Base-by-base conservation (phyloP, 2,797 vertebrate species). In the Mormyrus proboscirostris region DNA sequence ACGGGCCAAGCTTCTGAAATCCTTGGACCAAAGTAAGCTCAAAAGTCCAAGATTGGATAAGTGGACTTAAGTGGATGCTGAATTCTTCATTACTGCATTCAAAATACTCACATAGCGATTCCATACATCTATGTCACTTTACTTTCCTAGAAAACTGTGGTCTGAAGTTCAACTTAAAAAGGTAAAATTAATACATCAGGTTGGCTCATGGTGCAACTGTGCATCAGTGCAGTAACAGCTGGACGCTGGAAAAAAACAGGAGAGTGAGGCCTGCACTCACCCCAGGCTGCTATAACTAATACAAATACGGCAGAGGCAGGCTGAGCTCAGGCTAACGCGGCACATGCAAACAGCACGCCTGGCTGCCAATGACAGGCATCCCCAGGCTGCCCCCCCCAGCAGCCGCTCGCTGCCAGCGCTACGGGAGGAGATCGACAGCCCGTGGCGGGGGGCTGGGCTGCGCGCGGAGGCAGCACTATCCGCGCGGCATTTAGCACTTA, bases 401-500 rank as follows among this genome's bases (percentile, higher is more conserved):
- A 33, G 33, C 50, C 49, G 19, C 29, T 83, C n/a, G 62, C 84
- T 83, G 82, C 59, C 22, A 55, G 59, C 83, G 38, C 29, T 50
- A 47, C 33, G 79, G 90, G 69, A 33, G 22, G 19, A 49, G 38
- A 29, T 5, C 55, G 86, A 73, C 73, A 85, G 55, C 38, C 44
- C 59, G 4, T 53, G 89, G 25, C 53, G 41, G n/a, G 55, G 65
- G 88, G 44, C 83, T 49, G 41, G 82, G 87, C 89, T 86, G 76
- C 47, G 44, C n/a, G 57, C 25, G 53, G 69, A 82, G 44, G 88
- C 84, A 62, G 62, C 79, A 55, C 83, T 51, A 51, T 87, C 90
- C 88, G 69, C 38, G 19, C 59, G 88, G 59, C 90, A 91, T 92
- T 92, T 92, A 92, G 89, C 90, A 87, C 88, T 89, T 69, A 22